Conservation (phyloP, 2,797 vertebrate species). For the Cossypha caffra region DNA sequence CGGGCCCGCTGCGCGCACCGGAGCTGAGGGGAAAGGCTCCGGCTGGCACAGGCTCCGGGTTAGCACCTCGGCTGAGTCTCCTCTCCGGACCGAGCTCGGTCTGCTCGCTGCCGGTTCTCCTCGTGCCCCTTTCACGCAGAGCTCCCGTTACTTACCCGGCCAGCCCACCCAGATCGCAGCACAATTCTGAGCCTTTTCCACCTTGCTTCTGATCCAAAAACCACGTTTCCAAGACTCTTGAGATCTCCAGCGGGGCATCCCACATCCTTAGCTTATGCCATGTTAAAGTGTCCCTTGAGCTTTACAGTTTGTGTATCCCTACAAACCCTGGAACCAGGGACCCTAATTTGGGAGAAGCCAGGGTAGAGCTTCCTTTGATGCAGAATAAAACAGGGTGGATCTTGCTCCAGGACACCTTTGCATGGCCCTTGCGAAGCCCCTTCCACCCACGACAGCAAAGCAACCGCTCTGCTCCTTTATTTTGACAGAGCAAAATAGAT, state of each 20-base stretch:
- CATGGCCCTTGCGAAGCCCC: neutral
- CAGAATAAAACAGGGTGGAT: accelerated
- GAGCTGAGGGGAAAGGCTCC: accelerated
- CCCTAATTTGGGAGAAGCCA: neutral
- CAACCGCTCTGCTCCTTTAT: neutral
- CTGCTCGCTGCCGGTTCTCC: neutral
- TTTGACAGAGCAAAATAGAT: neutral
- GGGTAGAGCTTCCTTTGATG: accelerated
- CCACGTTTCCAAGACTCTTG: accelerated
- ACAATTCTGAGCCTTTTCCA: accelerated
- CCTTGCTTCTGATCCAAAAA: neutral
- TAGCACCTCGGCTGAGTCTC: accelerated
- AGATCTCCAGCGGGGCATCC: neutral
- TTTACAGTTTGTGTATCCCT: neutral
- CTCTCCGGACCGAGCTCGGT: accelerated
- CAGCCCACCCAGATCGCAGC: neutral
- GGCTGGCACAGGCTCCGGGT: accelerated
- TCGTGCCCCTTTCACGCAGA: neutral
- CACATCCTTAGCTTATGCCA: no score
- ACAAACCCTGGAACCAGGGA: neutral
- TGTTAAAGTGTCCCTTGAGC: neutral
- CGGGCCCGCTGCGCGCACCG: neutral
- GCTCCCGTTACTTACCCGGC: accelerated
- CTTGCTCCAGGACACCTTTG: neutral
- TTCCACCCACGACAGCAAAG: accelerated